Evolutionary conservation across 2,888 invertebrate genomes (phyloP), one percentile per base, ranked within the genome.

Genomic region (Eulithis prunata): DNA sequence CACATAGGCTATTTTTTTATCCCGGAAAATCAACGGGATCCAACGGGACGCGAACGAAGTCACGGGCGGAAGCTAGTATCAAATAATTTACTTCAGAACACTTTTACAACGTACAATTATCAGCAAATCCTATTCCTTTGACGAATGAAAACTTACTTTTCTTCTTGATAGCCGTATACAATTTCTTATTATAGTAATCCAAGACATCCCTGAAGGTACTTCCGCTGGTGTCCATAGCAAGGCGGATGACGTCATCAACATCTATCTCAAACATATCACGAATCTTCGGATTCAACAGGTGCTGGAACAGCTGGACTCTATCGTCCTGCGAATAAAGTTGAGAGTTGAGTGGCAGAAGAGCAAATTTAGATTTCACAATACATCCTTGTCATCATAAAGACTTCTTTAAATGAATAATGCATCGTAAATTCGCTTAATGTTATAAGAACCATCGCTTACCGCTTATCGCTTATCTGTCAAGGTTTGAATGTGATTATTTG

Each of bases 181-280:
- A 94, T 41, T 95, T 95, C 83, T 95, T 95, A 73, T 96, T 95
- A 21, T 95, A 94, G 75, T 96, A 95, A 82, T 96, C 96, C 2
- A 94, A 92, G 69, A 97, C 86, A 82, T 97, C 97, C 74, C 96
- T 94, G 12, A 95, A 92, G 59, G 94, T 95, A 87, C 94, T 95
- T 28, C 97, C 96, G 75, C 96, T 96, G 0, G 96, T 96, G 79
- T 96, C 95, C 71, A 94, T 93, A 6, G 95, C 94, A 73, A 96
- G 92, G 74, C 94, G 90, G 52, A 94, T 90, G 76, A 95, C 91
- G 87, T 95, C 94, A 72, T 96, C 90, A 47, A 90, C 87, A 1
- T 89, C 86, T 36, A 94, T 80, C 6, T 87, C 77, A 73, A 89
- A 91, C 80, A 93, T 94, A 62, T 84, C 92, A 64, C 81, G 90